A percentile compares a stretch with the other conserved stretches of the same genome.
Evolutionary conservation across 2,113 vertebrate species (phyloP).

Genomic region (Hippocampus guttulatus): DNA sequence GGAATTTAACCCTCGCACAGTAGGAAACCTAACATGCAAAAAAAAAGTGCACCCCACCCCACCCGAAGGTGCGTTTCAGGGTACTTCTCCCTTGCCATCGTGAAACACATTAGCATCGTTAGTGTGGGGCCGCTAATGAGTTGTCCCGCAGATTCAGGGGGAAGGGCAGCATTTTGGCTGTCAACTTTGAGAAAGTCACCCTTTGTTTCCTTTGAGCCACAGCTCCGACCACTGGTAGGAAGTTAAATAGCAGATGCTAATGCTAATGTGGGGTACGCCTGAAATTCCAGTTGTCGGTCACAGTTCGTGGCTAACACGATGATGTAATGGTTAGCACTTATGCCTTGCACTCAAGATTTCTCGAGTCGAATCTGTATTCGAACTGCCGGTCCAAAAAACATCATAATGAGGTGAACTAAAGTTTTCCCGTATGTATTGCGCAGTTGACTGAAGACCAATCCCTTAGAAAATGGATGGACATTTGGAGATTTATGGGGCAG

Average conservation of each 20-base stretch:
- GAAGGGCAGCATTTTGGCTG: slow-evolving; percentile 47
- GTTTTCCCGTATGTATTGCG: too few species aligned
- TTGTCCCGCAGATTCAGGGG: slow-evolving; percentile 52
- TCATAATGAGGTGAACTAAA: too few species aligned
- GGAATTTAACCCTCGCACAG: slow-evolving; percentile 88
- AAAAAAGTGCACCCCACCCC: slow-evolving; percentile 22
- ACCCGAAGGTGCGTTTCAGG: slow-evolving; percentile 32
- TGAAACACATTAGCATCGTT: neutral
- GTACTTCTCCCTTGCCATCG: slow-evolving; percentile 18
- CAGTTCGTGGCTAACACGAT: too few species aligned
- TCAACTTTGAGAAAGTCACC: slow-evolving; percentile 60
- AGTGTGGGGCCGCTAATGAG: slow-evolving; percentile 54
- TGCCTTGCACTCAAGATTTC: neutral
- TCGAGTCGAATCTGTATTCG: too few species aligned
- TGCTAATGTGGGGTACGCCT: neutral
- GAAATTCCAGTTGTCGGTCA: neutral
- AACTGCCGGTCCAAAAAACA: too few species aligned
- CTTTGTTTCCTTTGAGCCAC: slow-evolving; percentile 58
- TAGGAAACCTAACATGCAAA: slow-evolving; percentile 74
- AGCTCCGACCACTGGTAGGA: slow-evolving; percentile 65
- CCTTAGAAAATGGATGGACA: neutral
- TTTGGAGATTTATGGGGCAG: neutral
- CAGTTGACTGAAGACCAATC: neutral
- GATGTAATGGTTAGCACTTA: neutral
- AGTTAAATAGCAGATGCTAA: neutral